A percentile compares a stretch with the other conserved stretches of the same genome.
phyloP scores from a whole-genome alignment of 1,140 invertebrate species.

The Planococcus citri region DNA sequence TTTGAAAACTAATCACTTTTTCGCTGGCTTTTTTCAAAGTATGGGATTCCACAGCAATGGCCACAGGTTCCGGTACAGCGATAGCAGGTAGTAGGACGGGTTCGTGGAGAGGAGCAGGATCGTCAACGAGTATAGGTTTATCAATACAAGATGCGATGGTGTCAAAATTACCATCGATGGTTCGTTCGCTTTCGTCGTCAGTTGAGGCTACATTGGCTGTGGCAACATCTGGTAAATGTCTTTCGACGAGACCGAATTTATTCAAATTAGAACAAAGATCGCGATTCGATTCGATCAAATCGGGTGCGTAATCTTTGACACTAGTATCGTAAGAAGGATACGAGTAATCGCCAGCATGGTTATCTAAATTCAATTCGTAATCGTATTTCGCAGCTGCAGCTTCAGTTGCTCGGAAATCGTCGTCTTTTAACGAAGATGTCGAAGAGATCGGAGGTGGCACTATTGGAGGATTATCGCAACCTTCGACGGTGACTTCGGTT shows the following conservation, averaged over 20 bases:
- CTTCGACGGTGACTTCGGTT: not conserved
- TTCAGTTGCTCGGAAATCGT: not conserved
- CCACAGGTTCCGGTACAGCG: too few relatives aligned
- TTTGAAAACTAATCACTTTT: slow-evolving; percentile 31
- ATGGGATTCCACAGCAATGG: too few relatives aligned
- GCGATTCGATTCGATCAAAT: slow-evolving; percentile 25
- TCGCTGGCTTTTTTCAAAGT: not conserved
- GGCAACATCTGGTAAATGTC: slow-evolving; percentile 26
- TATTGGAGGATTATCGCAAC: too few relatives aligned
- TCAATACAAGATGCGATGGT: not conserved
- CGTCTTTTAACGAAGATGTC: too few relatives aligned
- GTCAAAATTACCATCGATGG: not conserved
- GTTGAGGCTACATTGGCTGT: slow-evolving; percentile 17
- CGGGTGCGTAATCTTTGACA: slow-evolving; percentile 25
- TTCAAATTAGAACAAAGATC: slow-evolving; percentile 15
- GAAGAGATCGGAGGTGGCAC: too few relatives aligned
- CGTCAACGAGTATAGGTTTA: not conserved
- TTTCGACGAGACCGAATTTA: slow-evolving; percentile 1
- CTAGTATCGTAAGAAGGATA: not conserved
- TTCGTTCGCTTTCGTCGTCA: not conserved
- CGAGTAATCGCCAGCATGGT: not conserved
- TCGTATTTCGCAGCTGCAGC: not conserved
- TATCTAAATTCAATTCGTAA: not conserved
- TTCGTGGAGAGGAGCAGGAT: not conserved
- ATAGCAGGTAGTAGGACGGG: not conserved